Percentiles rank a stretch among this genome's conserved stretches.
Conservation (phyloP, 1,140 invertebrate species). For the Cepaea nemoralis region DNA sequence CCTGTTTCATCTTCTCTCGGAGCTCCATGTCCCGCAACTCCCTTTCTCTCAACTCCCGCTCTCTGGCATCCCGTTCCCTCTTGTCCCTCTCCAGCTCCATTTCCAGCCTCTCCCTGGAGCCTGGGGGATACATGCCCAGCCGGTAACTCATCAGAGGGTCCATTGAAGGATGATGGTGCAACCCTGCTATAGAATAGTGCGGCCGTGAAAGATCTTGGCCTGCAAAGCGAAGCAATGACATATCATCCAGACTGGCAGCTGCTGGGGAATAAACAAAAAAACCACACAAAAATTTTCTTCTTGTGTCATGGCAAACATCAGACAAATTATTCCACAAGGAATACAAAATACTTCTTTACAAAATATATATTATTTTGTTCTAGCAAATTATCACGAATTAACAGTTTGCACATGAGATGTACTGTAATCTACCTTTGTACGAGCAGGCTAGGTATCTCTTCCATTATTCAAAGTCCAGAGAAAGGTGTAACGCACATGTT, state of each 20-base stretch:
- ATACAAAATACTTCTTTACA: too few relatives aligned
- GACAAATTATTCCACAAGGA: too few relatives aligned
- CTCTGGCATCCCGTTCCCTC: constrained; percentile 82
- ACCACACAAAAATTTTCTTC: too few relatives aligned
- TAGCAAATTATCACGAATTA: too few relatives aligned
- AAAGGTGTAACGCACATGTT: too few relatives aligned
- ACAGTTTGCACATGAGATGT: too few relatives aligned
- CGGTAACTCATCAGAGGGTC: constrained; percentile 75
- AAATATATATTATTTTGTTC: too few relatives aligned
- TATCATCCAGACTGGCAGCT: constrained; percentile 17
- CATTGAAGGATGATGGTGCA: constrained; percentile 74
- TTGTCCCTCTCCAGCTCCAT: constrained; percentile 87
- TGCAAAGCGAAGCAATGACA: constrained; percentile 35
- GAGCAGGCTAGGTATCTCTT: too few relatives aligned
- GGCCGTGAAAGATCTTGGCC: constrained; percentile 57
- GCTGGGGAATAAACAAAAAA: too few relatives aligned
- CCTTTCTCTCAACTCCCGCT: constrained; percentile 84
- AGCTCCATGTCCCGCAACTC: constrained; percentile 83
- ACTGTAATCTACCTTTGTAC: too few relatives aligned
- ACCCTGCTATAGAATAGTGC: constrained; percentile 47
- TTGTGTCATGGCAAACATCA: too few relatives aligned
- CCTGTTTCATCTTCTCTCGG: constrained; percentile 75
- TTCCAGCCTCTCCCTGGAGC: constrained; percentile 81
- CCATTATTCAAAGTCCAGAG: too few relatives aligned
- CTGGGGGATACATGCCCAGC: constrained; percentile 72